These are phyloP conservation scores for Aplochiton taeniatus DNA, from an alignment of 2,797 vertebrate species.

Conservation along the genomic window DNA sequence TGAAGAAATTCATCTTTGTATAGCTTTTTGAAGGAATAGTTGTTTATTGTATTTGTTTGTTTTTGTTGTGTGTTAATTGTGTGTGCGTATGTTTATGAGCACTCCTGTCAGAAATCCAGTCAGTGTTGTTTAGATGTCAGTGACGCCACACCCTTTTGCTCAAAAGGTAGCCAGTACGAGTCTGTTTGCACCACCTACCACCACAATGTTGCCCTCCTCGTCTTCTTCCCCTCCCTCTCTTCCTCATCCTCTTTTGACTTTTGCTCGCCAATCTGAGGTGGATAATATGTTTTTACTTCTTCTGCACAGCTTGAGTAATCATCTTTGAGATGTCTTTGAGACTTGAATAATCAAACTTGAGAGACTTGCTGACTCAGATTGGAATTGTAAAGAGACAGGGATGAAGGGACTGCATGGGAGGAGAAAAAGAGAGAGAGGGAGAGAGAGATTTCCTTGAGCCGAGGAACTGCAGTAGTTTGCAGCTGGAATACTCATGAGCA, in stretches of 20 bases:
- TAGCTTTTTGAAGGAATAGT: too few species aligned
- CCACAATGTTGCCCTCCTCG: not conserved
- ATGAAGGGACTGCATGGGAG: slow-evolving; percentile 5
- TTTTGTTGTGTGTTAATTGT: too few species aligned
- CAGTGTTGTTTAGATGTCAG: not conserved
- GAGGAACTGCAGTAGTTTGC: slow-evolving; percentile 81
- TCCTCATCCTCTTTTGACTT: not conserved
- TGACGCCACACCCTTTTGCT: not conserved
- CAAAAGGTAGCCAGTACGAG: not conserved
- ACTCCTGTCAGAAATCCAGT: too few species aligned
- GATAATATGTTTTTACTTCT: not conserved
- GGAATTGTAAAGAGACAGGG: not conserved
- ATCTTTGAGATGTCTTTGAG: slow-evolving; percentile 32
- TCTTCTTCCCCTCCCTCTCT: slow-evolving; percentile 13
- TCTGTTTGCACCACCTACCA: not conserved
- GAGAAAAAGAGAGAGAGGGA: slow-evolving; percentile 6
- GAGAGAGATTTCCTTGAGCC: slow-evolving; percentile 58
- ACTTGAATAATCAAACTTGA: slow-evolving; percentile 28
- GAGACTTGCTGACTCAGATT: slow-evolving; percentile 55
- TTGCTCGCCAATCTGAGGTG: not conserved
- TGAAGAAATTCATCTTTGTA: too few species aligned
- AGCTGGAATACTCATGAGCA: slow-evolving; percentile 81
- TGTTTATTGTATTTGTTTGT: too few species aligned
- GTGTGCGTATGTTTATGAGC: too few species aligned
- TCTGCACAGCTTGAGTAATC: slow-evolving; percentile 41